Evolutionary conservation across 1,140 invertebrate species (phyloP), one percentile per base, ranked within the genome.

Genomic region (Pseudomyrmex cubaensis): DNA sequence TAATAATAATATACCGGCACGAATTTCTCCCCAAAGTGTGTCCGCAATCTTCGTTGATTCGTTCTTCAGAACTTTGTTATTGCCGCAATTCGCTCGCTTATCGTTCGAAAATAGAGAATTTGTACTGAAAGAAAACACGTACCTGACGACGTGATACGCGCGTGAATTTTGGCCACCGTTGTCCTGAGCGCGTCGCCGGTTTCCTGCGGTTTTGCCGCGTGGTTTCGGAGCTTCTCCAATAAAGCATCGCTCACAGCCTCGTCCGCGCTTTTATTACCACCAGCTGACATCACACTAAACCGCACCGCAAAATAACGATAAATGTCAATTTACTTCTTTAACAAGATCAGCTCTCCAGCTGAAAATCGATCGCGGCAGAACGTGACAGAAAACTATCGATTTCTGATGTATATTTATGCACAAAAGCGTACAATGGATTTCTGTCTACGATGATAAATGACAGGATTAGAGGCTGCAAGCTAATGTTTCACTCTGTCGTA

Each of bases 121-220:
- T 44, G 4, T 48, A 35, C 10, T 50, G 48, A 84, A 35, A 35
- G 5, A 35, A 74, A 46, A 56, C 72, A 44, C 44, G 87, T 93
- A 95, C 95, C 95, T 86, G 95, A 94, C 48, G 95, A 95, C 2
- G 95, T 95, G 85, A 95, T 90, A 2, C 95, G 93, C 13, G 94
- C 92, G 87, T 95, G 95, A 90, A 96, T 94, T 82, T 95, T 93
- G 8, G 95, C 92, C 52, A 94, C 93, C 74, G 95, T 92, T 46
- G 93, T 93, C 25, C 95, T 93, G 75, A 95, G 93, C 17, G 94
- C 92, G 77, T 95, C 95, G 7, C 93, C 90, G 86, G 93, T 92
- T 84, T 95, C 95, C n/a, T 94, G 94, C 44, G 94, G 89, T 72
- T 93, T 93, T 15, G 92, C 89, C 61, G 92, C 90, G 82, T 86